Conservation (phyloP, 2,888 invertebrate genomes). For the Helobdella robusta region DNA sequence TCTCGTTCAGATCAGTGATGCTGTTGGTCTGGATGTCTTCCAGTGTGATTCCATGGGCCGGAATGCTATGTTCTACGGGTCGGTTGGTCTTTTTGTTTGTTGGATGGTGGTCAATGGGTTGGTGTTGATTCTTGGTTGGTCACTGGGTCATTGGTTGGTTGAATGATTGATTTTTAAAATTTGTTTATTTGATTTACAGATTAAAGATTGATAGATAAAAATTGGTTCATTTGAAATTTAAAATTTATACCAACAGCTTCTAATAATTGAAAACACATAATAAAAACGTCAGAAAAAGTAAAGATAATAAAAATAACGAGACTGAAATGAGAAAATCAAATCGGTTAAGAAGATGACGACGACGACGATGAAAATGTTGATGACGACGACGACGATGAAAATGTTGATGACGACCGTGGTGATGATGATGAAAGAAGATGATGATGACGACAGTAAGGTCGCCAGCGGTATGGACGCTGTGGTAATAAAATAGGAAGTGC, state of each 20-base stretch:
- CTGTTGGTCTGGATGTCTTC: slow-evolving; percentile 31
- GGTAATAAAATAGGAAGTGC: too few relatives aligned
- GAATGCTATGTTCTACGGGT: slow-evolving; percentile 36
- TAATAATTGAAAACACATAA: too few relatives aligned
- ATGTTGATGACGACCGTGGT: slow-evolving; percentile 5
- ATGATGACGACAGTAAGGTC: background rate
- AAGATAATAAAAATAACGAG: too few relatives aligned
- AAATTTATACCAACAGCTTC: too few relatives aligned
- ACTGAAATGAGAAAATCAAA: background rate
- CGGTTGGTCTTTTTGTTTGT: too few relatives aligned
- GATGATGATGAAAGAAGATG: slow-evolving; percentile 10
- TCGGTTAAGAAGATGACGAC: slow-evolving; percentile 21
- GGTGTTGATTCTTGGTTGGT: too few relatives aligned
- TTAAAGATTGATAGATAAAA: too few relatives aligned
- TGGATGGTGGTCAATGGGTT: too few relatives aligned
- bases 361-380: slow-evolving; percentile 18
- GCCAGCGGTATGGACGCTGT: too few relatives aligned
- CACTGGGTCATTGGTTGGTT: background rate
- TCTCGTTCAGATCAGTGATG: slow-evolving; percentile 27
- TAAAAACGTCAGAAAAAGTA: too few relatives aligned
- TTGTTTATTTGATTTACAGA: background rate
- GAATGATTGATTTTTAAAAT: background rate
- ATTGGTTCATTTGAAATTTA: too few relatives aligned
- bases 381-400: slow-evolving; percentile 6
- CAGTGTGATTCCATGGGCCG: slow-evolving; percentile 32